phyloP scores from a whole-genome alignment of 2,888 invertebrate genomes.

The Byasa hedistus region DNA sequence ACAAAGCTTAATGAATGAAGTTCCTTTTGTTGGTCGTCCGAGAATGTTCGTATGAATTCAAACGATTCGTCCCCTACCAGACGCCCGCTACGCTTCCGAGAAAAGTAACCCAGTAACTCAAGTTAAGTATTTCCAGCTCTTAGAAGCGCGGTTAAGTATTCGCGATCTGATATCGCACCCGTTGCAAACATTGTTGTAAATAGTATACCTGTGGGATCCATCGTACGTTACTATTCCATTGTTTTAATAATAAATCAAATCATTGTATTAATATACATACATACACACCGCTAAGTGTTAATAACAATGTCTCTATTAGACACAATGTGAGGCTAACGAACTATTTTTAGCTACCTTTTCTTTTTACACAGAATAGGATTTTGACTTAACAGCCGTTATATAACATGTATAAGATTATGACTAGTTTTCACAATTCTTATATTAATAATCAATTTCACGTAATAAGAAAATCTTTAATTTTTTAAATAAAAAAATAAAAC shows the following conservation, averaged over 20 bases:
- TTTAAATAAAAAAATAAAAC: background rate
- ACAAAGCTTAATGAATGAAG: slow-evolving; percentile 28
- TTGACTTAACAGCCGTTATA: too few relatives aligned
- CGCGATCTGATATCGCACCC: slow-evolving; percentile 23
- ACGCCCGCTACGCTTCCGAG: slow-evolving; percentile 52
- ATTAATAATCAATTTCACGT: too few relatives aligned
- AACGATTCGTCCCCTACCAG: slow-evolving; percentile 38
- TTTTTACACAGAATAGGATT: too few relatives aligned
- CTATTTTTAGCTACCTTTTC: too few relatives aligned
- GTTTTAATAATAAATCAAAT: background rate
- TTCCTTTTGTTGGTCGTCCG: slow-evolving; percentile 17
- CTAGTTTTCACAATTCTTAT: too few relatives aligned
- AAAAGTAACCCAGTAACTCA: slow-evolving; percentile 45
- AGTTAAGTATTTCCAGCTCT: slow-evolving; percentile 38
- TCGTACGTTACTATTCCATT: background rate
- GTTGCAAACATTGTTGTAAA: slow-evolving; percentile 1
- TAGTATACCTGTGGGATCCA: background rate
- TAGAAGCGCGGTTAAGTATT: slow-evolving; percentile 24
- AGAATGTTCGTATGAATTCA: slow-evolving; percentile 27
- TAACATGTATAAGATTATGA: too few relatives aligned
- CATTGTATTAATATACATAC: background rate
- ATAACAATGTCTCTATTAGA: background rate
- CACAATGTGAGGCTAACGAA: too few relatives aligned
- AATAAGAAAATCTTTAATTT: too few relatives aligned
- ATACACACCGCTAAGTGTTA: background rate